A percentile compares a stretch with the other conserved stretches of the same genome.
These are phyloP conservation scores for human (Homo sapiens) DNA, from an alignment of 2,113 vertebrate species.

Conservation along the genomic window DNA sequence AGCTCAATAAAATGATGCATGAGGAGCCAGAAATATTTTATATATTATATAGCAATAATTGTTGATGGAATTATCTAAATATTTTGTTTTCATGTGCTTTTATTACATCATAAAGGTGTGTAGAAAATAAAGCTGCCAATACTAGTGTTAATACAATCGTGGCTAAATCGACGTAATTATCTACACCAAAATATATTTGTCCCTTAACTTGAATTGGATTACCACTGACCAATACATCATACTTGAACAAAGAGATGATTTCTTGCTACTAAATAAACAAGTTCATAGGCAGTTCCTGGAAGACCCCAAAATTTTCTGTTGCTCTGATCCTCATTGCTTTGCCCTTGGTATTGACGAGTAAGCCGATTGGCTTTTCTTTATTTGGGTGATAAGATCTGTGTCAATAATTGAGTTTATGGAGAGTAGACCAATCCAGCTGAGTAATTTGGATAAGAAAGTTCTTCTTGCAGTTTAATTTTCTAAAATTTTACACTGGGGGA, in stretches of 20 bases:
- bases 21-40: background rate
- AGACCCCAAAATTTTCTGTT: background rate
- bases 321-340: background rate
- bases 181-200: background rate
- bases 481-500: background rate
- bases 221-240: background rate
- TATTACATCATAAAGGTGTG: background rate
- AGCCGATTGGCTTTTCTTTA: background rate
- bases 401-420: background rate
- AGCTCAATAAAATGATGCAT: background rate
- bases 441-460: background rate
- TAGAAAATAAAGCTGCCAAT: background rate
- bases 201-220: background rate
- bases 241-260: background rate
- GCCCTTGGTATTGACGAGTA: background rate
- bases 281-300: background rate
- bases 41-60: background rate
- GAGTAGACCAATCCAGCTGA: background rate
- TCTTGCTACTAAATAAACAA: background rate
- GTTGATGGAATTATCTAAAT: background rate
- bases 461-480: background rate
- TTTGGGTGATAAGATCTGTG: background rate
- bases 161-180: background rate
- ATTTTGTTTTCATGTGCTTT: background rate
- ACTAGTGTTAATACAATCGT: background rate